Percentiles rank a stretch among this genome's conserved stretches.
Conservation (phyloP, 2,888 invertebrate species). For the Drosophila acutilabella region DNA sequence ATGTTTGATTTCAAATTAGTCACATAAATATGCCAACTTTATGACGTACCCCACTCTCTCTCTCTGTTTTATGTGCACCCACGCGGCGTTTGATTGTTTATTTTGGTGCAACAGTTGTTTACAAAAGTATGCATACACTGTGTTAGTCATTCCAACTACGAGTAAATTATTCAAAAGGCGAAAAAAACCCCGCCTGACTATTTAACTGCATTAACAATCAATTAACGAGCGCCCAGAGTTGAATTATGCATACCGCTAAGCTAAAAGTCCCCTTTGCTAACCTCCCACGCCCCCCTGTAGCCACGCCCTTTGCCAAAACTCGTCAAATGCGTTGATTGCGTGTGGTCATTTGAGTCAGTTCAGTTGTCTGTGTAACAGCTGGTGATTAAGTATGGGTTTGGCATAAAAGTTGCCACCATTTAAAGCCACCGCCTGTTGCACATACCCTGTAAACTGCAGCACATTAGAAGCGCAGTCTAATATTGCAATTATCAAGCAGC, state of each 20-base stretch:
- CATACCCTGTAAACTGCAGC: slow-evolving; percentile 10
- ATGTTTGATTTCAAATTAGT: slow-evolving; percentile 79
- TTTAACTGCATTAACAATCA: slow-evolving; percentile 71
- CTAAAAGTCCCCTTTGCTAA: not conserved
- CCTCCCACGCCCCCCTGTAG: not conserved
- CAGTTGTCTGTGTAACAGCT: slow-evolving; percentile 17
- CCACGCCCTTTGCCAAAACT: slow-evolving; percentile 7
- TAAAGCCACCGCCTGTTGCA: slow-evolving; percentile 42
- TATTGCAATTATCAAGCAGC: slow-evolving; percentile 71
- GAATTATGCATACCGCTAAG: slow-evolving; percentile 68
- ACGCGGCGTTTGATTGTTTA: slow-evolving; percentile 68
- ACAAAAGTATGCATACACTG: not conserved
- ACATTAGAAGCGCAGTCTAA: slow-evolving; percentile 53
- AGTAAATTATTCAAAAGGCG: slow-evolving; percentile 67
- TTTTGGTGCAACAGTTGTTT: slow-evolving; percentile 39
- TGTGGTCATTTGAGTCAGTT: slow-evolving; percentile 45
- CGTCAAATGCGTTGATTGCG: slow-evolving; percentile 65
- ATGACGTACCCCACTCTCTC: slow-evolving; percentile 49
- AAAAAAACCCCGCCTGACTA: slow-evolving; percentile 38
- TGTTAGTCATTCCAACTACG: not conserved
- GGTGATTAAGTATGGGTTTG: slow-evolving; percentile 63
- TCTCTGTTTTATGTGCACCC: slow-evolving; percentile 56
- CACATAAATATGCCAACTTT: slow-evolving; percentile 79
- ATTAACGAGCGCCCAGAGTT: slow-evolving; percentile 58
- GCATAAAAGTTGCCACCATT: slow-evolving; percentile 45